Conservation (phyloP, 2,113 vertebrate genomes). For the Xyrauchen texanus region DNA sequence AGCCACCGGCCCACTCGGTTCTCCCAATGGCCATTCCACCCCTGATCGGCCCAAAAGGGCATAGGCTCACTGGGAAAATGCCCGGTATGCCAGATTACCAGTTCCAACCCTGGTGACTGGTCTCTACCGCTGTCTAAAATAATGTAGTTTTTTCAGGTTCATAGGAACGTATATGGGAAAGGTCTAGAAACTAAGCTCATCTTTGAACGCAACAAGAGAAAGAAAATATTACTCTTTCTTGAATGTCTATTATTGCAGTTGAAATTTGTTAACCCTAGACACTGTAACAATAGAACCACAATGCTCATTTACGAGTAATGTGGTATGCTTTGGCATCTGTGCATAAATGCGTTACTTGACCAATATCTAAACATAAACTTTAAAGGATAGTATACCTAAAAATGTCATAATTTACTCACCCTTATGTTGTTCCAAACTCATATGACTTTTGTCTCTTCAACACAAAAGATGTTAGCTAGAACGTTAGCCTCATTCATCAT, state of each 20-base stretch:
- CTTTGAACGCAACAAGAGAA: background rate
- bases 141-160: background rate
- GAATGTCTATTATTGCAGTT: background rate
- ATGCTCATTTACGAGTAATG: background rate
- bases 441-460: no score
- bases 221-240: background rate
- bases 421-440: no score
- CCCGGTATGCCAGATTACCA: background rate
- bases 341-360: slow-evolving; percentile 6
- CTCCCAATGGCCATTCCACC: no score
- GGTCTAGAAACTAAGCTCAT: background rate
- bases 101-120: background rate
- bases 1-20: no score
- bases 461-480: no score
- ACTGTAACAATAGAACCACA: background rate
- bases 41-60: no score
- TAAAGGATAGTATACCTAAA: no score
- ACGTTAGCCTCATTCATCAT: no score
- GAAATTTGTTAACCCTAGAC: background rate
- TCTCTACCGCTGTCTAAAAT: background rate
- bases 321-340: background rate
- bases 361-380: background rate
- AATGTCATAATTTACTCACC: no score
- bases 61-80: no score
- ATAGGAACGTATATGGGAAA: background rate